Percentiles rank a stretch among this genome's conserved stretches.
phyloP scores from a whole-genome alignment of 2,888 invertebrate species.

The Protodeltote pygarga region DNA sequence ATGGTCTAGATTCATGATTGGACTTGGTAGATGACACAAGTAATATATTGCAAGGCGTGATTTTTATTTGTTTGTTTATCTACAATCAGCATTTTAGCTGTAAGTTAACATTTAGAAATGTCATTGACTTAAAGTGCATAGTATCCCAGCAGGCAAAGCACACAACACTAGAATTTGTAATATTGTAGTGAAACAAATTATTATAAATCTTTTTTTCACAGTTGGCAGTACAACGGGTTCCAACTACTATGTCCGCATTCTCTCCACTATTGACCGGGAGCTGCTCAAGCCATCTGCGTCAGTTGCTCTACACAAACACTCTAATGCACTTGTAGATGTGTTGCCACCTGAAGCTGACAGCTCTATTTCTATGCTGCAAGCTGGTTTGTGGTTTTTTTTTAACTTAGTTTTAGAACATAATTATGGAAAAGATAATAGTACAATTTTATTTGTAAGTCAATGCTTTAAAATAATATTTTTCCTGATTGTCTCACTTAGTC shows the following conservation, averaged over 20 bases:
- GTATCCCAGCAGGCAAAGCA: too few relatives aligned
- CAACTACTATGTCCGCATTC: constrained; percentile 99
- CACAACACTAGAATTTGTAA: neutral
- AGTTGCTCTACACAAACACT: constrained; percentile 99
- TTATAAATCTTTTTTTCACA: constrained; percentile 43
- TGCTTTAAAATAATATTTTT: too few relatives aligned
- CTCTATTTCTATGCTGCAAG: constrained; percentile 99
- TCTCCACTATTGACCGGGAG: constrained; percentile 99
- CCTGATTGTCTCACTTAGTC: too few relatives aligned
- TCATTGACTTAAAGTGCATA: too few relatives aligned
- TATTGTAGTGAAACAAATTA: neutral
- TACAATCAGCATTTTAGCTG: too few relatives aligned
- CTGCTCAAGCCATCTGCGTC: constrained; percentile 98
- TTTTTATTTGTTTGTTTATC: neutral
- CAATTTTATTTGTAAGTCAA: too few relatives aligned
- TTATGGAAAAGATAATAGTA: too few relatives aligned
- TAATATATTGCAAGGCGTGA: too few relatives aligned
- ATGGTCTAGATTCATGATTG: too few relatives aligned
- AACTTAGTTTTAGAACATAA: neutral
- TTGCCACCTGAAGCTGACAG: constrained; percentile 99
- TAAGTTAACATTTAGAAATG: too few relatives aligned
- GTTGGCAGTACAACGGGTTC: constrained; percentile 99
- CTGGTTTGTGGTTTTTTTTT: constrained; percentile 84
- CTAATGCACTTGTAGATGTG: constrained; percentile 99
- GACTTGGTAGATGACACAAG: too few relatives aligned